Evolutionary conservation across 2,797 vertebrate genomes (phyloP), one percentile per base, ranked within the genome.

Genomic region (Margarornis squamiger): DNA sequence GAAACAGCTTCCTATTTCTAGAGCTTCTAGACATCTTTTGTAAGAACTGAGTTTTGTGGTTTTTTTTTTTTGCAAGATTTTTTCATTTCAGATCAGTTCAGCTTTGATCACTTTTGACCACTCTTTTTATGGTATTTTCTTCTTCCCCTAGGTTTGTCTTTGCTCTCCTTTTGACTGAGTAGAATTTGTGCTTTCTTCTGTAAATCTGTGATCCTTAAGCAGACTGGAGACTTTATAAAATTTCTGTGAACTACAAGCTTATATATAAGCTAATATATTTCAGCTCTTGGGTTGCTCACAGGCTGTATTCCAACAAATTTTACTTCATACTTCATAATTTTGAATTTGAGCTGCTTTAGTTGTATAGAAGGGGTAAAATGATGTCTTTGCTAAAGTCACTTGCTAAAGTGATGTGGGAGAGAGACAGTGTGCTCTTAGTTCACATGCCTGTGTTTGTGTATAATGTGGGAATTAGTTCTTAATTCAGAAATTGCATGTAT

Each of bases 101-200:
- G 30, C 91, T 96, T 90, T 94, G 77, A 87, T 79, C 61, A 71
- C 49, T 74, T 95, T 86, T 93, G 83, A 88, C 39, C 45, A 38
- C 24, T 77, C 22, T 89, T 96, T 91, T 93, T 22, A 82, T 41
- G 34, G 18, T 41, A 66, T 82, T 30, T 92, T 80, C 54, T 68
- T 88, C 36, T 78, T 72, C 72, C 26, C 21, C 26, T 80, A 27
- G 19, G 49, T 93, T 95, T 92, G 87, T 21, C 49, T 92, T 83
- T 48, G 12, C 26, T 90, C 4, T 87, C 45, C 39, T 70, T 94
- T 88, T 87, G 77, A 90, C 32, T 85, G 86, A 95, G 57, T 57
- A 36, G 59, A 90, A 73, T 95, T 88, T 92, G 45, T 78, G 24
- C 54, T 93, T 93, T 82, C 54, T 68, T 92, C 61, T 58, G 18